Evolutionary conservation across 2,797 vertebrate species (phyloP), one percentile per base, ranked within the genome.

Genomic region (Octomys mimax): DNA sequence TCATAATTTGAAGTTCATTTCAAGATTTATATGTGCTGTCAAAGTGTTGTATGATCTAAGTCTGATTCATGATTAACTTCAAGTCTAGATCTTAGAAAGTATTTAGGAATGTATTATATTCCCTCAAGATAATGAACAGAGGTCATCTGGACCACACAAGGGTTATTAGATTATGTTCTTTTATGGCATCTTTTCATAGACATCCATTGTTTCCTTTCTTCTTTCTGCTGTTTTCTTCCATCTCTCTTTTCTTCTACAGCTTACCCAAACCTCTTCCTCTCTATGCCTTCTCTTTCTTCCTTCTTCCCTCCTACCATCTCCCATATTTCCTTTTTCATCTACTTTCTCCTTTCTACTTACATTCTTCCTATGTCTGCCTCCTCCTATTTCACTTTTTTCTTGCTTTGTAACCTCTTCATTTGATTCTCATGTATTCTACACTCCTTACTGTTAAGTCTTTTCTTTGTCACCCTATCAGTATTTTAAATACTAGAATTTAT

Each of bases 401-500:
- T 26, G 14, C 3, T 26, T 9, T 84, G 64, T 16, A 28, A 22
- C 12, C 10, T 42, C 18, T 52, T 36, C 42, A 49, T 42, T 21
- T 57, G 2, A 52, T 3, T 22, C 36, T 89, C 7, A 28, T 22
- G 4, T 16, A 21, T 84, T 59, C 1, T 64, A 6, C 22, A 54
- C 26, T 7, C 22, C 0, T 39, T 79, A 62, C 68, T 70, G 7
- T 46, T 86, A 36, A 33, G 18, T 80, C 5, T 62, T 36, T 78
- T 57, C 59, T 59, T 52, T 39, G 31, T 93, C 46, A 42, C 8
- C 12, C 87, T 78, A 46, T 1, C 66, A 52, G 57, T 81, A 28
- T 82, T 79, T 62, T 36, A 84, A 91, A 75, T 57, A 77, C 46
- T 62, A 91, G 12, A 82, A 89, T 85, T 68, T 89, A 18, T 82